phyloP scores from a whole-genome alignment of 2,888 invertebrate genomes.

The Alcis repandata region DNA sequence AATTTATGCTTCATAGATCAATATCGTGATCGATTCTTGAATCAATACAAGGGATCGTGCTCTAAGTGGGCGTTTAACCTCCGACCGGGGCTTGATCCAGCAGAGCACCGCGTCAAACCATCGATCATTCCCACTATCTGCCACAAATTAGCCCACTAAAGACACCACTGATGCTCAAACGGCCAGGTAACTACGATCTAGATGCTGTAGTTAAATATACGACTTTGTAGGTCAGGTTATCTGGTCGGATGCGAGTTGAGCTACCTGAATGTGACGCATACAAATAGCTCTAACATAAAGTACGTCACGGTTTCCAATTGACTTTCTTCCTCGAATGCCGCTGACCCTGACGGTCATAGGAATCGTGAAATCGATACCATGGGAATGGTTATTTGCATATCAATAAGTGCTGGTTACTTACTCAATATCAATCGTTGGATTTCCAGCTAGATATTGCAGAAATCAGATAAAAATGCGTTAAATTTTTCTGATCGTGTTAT shows the following conservation, averaged over 20 bases:
- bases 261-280: constrained; percentile 74
- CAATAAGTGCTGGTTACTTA: constrained; percentile 46
- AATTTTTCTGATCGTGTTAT: constrained; percentile 31
- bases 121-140: constrained; percentile 79
- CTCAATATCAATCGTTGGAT: constrained; percentile 29
- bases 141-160: constrained; percentile 77
- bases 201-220: not conserved
- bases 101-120: constrained; percentile 76
- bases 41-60: constrained; percentile 83
- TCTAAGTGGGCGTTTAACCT: constrained; percentile 84
- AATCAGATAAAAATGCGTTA: constrained; percentile 28
- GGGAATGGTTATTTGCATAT: constrained; percentile 68
- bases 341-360: constrained; percentile 66
- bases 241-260: constrained; percentile 53
- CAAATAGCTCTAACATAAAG: constrained; percentile 71
- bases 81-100: constrained; percentile 71
- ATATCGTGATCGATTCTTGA: constrained; percentile 77
- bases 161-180: constrained; percentile 65
- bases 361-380: constrained; percentile 69
- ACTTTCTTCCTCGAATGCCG: constrained; percentile 72
- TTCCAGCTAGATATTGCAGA: constrained; percentile 32
- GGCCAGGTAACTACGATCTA: constrained; percentile 56
- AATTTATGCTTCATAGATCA: constrained; percentile 48
- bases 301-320: constrained; percentile 78
- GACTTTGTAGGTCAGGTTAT: constrained; percentile 13